Base-by-base conservation (phyloP, 2,888 invertebrate species). In the Auanema sp. region DNA sequence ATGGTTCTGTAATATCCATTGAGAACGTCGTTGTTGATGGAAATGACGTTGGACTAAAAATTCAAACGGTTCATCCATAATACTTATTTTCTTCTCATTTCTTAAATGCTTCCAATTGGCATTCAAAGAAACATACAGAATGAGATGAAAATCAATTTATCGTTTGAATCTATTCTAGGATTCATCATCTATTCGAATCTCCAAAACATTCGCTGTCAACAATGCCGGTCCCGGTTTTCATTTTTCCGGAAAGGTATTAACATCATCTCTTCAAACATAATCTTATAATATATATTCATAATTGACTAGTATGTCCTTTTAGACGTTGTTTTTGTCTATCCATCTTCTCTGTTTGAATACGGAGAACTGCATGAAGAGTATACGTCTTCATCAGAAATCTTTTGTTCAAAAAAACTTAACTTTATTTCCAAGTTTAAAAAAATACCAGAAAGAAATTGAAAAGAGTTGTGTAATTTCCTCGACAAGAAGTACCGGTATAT, bases 21-120 rank as follows among this genome's bases (percentile, higher is more conserved):
- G 67, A 72, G 23, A 60, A 69, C 33, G 69, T 69, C 40, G 56
- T 65, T n/a, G 60, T 58, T 10, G 60, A 69, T 47, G 51, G 58
- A 11, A 72, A 69, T 60, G 52, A 21, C 4, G 24, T 63, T 49
- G 71, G 71, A 24, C 54, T 72, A 11, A 58, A 64, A 49, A 65
- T 72, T 54, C 54, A 60, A 47, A 47, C 47, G 47, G 47, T 47
- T 47, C 47, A 21, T 16, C 47, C 21, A 47, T 47, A 21, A 47
- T 21, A 47, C 16, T 47, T n/a, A n/a, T n/a, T 47, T 47, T 21
- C 47, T 6, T 10, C 21, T 10, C 3, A 47, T 10, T 18, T 21
- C 3, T 18, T 47, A 3, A 10, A 47, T 47, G 47, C 10, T 6
- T 3, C 16, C 10, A 6, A 47, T 47, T 16, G 47, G 47, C 47